phyloP scores from a whole-genome alignment of 2,888 invertebrate genomes.

The Trichopria drosophilae region DNA sequence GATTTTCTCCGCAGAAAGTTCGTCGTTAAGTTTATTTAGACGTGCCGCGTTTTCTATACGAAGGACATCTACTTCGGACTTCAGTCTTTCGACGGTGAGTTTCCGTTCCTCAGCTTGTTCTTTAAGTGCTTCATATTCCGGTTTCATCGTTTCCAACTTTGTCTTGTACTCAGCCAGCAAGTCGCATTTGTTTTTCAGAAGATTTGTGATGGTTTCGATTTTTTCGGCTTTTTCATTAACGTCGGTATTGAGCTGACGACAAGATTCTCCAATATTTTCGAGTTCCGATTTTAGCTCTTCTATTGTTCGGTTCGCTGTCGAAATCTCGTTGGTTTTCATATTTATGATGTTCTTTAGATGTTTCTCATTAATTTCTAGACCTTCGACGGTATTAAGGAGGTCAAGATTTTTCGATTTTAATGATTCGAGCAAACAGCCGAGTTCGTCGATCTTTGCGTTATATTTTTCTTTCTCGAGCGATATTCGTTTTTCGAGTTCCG shows the following conservation, averaged over 20 bases:
- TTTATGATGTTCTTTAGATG: constrained; percentile 52
- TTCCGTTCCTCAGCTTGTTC: constrained; percentile 43
- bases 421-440: constrained; percentile 38
- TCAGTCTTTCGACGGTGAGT: constrained; percentile 49
- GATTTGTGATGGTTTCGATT: constrained; percentile 48
- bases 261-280: constrained; percentile 52
- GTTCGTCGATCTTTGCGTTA: constrained; percentile 40
- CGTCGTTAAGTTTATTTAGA: constrained; percentile 40
- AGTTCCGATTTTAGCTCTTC: constrained; percentile 57
- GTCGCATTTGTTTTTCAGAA: constrained; percentile 51
- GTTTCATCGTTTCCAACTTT: constrained; percentile 45
- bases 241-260: constrained; percentile 56
- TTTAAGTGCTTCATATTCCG: constrained; percentile 47
- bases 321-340: constrained; percentile 49
- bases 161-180: constrained; percentile 56
- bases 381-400: constrained; percentile 44
- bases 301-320: constrained; percentile 54
- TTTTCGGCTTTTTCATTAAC: constrained; percentile 52
- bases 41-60: constrained; percentile 55
- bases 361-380: constrained; percentile 45
- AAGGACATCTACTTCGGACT: constrained; percentile 52
- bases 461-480: constrained; percentile 40
- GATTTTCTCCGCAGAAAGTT: constrained; percentile 45
- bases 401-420: constrained; percentile 46
- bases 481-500: constrained; percentile 43